A percentile compares a stretch with the other conserved stretches of the same genome.
Evolutionary conservation across 2,797 vertebrate genomes (phyloP).

Genomic region (Pangasius sanitwongsei): DNA sequence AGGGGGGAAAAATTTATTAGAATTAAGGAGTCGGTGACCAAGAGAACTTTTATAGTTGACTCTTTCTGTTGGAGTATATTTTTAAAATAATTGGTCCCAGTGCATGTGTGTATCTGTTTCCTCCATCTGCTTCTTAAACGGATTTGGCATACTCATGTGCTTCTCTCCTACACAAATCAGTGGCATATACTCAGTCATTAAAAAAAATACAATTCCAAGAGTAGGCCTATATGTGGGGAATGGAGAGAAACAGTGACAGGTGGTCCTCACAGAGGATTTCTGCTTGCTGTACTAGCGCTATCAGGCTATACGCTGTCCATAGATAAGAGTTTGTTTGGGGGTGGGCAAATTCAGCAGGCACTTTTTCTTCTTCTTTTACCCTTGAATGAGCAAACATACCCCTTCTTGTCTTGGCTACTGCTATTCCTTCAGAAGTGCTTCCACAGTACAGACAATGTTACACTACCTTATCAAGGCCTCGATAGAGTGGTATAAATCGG

Average conservation of each 20-base stretch:
- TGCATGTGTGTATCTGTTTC: slow-evolving; percentile 61
- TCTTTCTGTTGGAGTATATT: slow-evolving; percentile 30
- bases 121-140: slow-evolving; percentile 64
- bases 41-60: slow-evolving; percentile 31
- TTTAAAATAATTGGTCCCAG: slow-evolving; percentile 72
- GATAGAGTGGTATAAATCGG: slow-evolving; percentile 96
- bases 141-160: slow-evolving; percentile 58
- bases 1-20: slow-evolving; percentile 65
- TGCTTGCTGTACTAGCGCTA: slow-evolving; percentile 68
- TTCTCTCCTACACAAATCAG: slow-evolving; percentile 65
- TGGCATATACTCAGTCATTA: slow-evolving; percentile 55
- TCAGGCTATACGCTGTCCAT: slow-evolving; percentile 55
- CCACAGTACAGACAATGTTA: slow-evolving; percentile 62
- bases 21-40: slow-evolving; percentile 59
- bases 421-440: slow-evolving; percentile 77
- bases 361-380: slow-evolving; percentile 73
- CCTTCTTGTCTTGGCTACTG: slow-evolving; percentile 54
- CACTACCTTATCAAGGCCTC: slow-evolving; percentile 75
- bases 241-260: slow-evolving; percentile 67
- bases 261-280: slow-evolving; percentile 83
- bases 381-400: slow-evolving; percentile 48
- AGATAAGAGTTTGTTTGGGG: slow-evolving; percentile 45
- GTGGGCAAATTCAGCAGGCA: slow-evolving; percentile 84
- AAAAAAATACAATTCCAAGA: slow-evolving; percentile 46
- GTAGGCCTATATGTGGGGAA: slow-evolving; percentile 57